Evolutionary conservation across 1,140 invertebrate genomes (phyloP).

Genomic region (Temnothorax nylanderi): DNA sequence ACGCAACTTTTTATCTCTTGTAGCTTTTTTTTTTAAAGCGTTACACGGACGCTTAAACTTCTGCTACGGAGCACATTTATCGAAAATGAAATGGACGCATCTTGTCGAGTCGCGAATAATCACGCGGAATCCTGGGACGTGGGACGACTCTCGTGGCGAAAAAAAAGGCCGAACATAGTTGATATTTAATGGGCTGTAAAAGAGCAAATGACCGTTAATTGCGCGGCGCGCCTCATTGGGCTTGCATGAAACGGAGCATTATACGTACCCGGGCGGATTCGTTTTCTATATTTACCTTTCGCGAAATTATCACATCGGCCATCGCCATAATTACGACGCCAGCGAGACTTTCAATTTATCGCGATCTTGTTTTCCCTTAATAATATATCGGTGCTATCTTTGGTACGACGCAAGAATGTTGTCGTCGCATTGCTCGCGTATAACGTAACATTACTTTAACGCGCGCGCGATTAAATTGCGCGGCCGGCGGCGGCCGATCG

Average conservation of each 20-base stretch:
- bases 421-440: conserved; percentile 50
- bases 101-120: conserved; percentile 50
- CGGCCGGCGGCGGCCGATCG: conserved; percentile 18
- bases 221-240: conserved; percentile 62
- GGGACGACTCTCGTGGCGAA: conserved; percentile 20
- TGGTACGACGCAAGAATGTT: conserved; percentile 52
- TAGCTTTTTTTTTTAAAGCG: background rate
- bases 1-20: background rate
- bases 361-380: conserved; percentile 60
- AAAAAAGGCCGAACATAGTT: conserved; percentile 52
- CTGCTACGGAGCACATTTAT: background rate
- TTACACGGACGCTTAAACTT: background rate
- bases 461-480: conserved; percentile 50
- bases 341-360: conserved; percentile 50
- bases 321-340: conserved; percentile 53
- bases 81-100: conserved; percentile 27
- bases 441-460: conserved; percentile 54
- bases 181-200: conserved; percentile 71
- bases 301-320: conserved; percentile 54
- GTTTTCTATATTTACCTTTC: conserved; percentile 51
- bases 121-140: conserved; percentile 18
- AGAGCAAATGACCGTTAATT: conserved; percentile 72
- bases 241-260: conserved; percentile 52
- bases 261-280: conserved; percentile 33
- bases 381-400: conserved; percentile 58